Base-by-base conservation (phyloP, 1,140 invertebrate species). In the Phenacoccus solenopsis region DNA sequence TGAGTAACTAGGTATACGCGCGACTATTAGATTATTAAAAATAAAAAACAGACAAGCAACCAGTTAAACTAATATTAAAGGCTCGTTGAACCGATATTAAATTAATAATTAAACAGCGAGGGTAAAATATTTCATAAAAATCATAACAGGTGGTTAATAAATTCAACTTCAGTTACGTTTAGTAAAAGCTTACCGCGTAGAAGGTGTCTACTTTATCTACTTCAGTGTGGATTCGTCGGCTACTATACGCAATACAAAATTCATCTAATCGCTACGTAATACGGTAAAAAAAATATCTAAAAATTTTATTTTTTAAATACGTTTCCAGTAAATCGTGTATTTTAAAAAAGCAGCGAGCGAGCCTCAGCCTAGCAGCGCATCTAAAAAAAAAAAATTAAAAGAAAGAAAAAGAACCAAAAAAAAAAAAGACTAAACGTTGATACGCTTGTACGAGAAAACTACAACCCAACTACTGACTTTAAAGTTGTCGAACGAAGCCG, bases 301-400 rank as follows among this genome's bases (percentile, higher is more conserved):
- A 16, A 49, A 2, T 49, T 49, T 49, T 49, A 49, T 32, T 7
- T 32, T 32, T 32, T 32, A 32, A 32, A 32, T 16, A 49, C n/a
- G n/a, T n/a, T n/a, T n/a, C n/a, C n/a, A 49, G 20, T 49, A 49
- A 10, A 16, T 49, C 38, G 38, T 49, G 38, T 10, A 49, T 49
- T n/a, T n/a, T n/a, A n/a, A 49, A 49, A 49, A 49, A 49, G 38
- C 38, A 49, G 38, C 38, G 38, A 49, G 38, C 38, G 38, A 49
- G 38, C 38, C 12, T 49, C 12, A 49, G 38, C 38, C 12, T 49
- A 49, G 38, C 16, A 49, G 38, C 38, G 38, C 38, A 49, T 49
- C 38, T 49, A 49, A n/a, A 49, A 49, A 49, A 49, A 49, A 49
- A 49, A 7, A 49, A 49, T n/a, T 49, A 49, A 49, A 49, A 4